phyloP scores from a whole-genome alignment of 1,140 invertebrate species.

The Trachymyrmex septentrionalis region DNA sequence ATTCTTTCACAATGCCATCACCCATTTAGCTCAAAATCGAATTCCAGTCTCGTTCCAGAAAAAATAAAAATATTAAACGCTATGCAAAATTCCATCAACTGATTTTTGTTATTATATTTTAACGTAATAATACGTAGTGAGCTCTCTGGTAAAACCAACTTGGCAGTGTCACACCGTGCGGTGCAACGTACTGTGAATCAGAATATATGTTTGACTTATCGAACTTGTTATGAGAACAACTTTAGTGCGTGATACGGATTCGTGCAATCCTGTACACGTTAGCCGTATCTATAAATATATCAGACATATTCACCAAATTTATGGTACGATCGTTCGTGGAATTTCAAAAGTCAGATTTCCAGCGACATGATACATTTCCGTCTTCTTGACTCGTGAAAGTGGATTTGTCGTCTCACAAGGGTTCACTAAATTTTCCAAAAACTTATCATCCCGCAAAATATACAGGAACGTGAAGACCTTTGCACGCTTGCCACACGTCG shows the following conservation, averaged over 20 bases:
- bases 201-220: slow-evolving; percentile 41
- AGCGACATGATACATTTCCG: slow-evolving; percentile 43
- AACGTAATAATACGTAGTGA: background rate
- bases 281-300: slow-evolving; percentile 70
- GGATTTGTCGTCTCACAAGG: slow-evolving; percentile 61
- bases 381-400: slow-evolving; percentile 41
- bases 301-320: slow-evolving; percentile 60
- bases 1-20: slow-evolving; percentile 11
- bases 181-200: slow-evolving; percentile 39
- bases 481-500: background rate
- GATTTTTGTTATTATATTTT: background rate
- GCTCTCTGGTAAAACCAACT: background rate
- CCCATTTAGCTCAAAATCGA: background rate
- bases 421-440: slow-evolving; percentile 62
- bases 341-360: slow-evolving; percentile 64
- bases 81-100: background rate
- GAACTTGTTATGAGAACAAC: slow-evolving; percentile 54
- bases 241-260: slow-evolving; percentile 27
- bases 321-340: slow-evolving; percentile 64
- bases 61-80: background rate
- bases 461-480: slow-evolving; percentile 45
- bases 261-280: slow-evolving; percentile 55
- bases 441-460: slow-evolving; percentile 37
- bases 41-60: background rate
- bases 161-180: background rate